Conservation (phyloP, 2,797 vertebrate species). For the Lindbergichthys nudifrons region DNA sequence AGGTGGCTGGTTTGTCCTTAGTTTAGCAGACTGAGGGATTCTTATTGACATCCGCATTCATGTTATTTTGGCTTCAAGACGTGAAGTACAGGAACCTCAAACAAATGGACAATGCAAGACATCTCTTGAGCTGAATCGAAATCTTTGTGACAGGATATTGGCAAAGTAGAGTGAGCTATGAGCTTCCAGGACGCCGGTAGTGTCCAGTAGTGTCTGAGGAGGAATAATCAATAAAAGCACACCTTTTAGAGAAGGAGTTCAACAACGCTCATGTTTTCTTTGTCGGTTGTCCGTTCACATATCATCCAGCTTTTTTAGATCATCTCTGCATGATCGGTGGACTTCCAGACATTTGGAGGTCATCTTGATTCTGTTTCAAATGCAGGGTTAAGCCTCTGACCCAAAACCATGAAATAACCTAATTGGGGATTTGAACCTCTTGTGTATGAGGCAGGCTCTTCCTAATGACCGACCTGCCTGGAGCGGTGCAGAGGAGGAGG, state of each 20-base stretch:
- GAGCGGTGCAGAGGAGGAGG: constrained; percentile 38
- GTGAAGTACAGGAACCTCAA: constrained; percentile 9
- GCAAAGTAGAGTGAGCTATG: background rate
- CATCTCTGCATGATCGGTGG: constrained; percentile 1
- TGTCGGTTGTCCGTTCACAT: background rate
- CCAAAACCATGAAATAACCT: constrained; percentile 9
- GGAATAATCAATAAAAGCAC: constrained; percentile 21
- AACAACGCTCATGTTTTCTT: background rate
- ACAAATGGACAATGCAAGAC: constrained; percentile 23
- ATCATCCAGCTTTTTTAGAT: background rate
- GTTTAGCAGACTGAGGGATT: constrained; percentile 13
- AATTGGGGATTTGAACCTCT: constrained; percentile 3
- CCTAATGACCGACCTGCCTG: constrained; percentile 41
- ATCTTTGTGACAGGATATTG: constrained; percentile 17
- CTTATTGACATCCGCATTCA: constrained; percentile 29
- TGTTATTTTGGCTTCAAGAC: constrained; percentile 27
- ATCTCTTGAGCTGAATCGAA: constrained; percentile 23
- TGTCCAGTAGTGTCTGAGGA: constrained; percentile 9
- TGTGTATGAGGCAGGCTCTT: constrained; percentile 21
- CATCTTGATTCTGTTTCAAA: background rate
- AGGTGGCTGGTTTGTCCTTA: constrained; percentile 13
- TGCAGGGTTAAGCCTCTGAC: background rate
- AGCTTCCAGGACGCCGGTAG: constrained; percentile 3
- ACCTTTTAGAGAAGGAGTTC: constrained; percentile 6
- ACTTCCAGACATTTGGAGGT: background rate